These are phyloP conservation scores for Pogonomyrmex barbatus DNA, from an alignment of 1,140 invertebrate species.

Conservation along the genomic window DNA sequence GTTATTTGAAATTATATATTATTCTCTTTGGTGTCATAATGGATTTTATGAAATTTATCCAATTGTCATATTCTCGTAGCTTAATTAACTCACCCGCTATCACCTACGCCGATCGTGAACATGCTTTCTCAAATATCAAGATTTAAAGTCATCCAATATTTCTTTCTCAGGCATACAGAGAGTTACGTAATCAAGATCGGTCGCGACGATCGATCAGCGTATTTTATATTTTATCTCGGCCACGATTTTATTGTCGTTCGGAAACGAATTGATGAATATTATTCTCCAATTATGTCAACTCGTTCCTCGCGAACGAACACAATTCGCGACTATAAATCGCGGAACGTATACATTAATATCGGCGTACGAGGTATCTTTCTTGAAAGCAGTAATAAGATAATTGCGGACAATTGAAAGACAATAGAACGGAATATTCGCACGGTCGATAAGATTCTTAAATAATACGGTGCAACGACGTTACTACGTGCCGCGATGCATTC, in stretches of 20 bases:
- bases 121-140: slow-evolving; percentile 11
- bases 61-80: neutral
- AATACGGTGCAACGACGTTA: neutral
- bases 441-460: slow-evolving; percentile 18
- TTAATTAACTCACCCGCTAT: slow-evolving; percentile 29
- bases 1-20: slow-evolving; percentile 8
- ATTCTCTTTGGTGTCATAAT: slow-evolving; percentile 11
- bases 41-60: slow-evolving; percentile 10
- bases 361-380: neutral
- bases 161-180: neutral
- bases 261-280: slow-evolving; percentile 28
- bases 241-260: neutral
- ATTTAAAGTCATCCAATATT: slow-evolving; percentile 14
- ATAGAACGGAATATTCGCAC: slow-evolving; percentile 3
- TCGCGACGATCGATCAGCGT: neutral
- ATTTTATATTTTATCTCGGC: slow-evolving; percentile 8
- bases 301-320: neutral
- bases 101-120: neutral
- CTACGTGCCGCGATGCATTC: neutral
- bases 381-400: slow-evolving; percentile 16
- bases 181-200: neutral
- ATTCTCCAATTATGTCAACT: slow-evolving; percentile 26
- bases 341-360: neutral
- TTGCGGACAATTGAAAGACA: neutral
- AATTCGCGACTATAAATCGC: slow-evolving; percentile 16